These are phyloP conservation scores for Acrocephalus scirpaceus DNA, from an alignment of 2,797 vertebrate genomes.

Conservation along the genomic window DNA sequence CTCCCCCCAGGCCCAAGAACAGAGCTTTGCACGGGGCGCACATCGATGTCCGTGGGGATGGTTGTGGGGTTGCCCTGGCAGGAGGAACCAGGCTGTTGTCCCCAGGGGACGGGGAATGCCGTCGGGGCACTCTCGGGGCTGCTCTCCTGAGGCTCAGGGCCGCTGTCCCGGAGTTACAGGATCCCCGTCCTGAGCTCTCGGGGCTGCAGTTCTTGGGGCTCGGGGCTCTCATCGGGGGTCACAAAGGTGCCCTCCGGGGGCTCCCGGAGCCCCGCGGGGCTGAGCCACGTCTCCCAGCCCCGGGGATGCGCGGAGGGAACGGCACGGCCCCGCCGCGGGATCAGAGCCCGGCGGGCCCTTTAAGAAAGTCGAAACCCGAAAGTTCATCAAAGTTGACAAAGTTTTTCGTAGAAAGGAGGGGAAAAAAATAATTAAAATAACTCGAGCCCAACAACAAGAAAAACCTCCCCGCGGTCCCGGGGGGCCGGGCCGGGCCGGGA, in stretches of 20 bases:
- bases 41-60: rapidly evolving
- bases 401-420: conserved; percentile 23
- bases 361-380: conserved; percentile 69
- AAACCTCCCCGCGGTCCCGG: not conserved
- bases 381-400: conserved; percentile 74
- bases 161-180: not conserved
- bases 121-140: not conserved
- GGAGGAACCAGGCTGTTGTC: not conserved
- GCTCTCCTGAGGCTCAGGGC: not conserved
- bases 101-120: too few relatives aligned
- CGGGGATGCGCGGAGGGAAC: not conserved
- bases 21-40: not conserved
- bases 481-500: conserved; percentile 48
- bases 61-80: not conserved
- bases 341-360: conserved; percentile 52
- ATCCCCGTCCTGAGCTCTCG: not conserved
- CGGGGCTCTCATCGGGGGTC: not conserved
- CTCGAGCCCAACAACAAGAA: not conserved
- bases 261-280: not conserved
- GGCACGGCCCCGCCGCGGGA: not conserved
- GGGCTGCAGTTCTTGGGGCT: not conserved
- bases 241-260: not conserved
- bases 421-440: not conserved
- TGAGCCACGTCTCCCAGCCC: not conserved
- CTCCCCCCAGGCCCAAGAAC: not conserved